Evolutionary conservation across 1,140 invertebrate species (phyloP), one percentile per base, ranked within the genome.

Genomic region (Pectinophora gossypiella): DNA sequence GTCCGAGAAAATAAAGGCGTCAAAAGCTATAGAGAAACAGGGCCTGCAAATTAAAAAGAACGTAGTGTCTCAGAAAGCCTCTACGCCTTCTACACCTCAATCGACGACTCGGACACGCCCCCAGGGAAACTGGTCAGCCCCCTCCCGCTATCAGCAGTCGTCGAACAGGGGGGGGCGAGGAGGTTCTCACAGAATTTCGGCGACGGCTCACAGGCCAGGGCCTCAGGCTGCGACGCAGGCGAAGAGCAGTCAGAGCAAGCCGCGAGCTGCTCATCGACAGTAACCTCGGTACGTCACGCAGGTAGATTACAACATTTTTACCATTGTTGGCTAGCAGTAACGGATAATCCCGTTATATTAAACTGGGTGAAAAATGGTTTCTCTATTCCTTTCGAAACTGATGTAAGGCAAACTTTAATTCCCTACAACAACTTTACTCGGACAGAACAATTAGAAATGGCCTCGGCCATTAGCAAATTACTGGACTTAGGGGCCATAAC

Each of bases 1-100:
- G 19, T 36, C 49, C 0, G 49, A 51, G 15, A 19, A 44, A 18
- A 43, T 51, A 5, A 51, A 51, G 36, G 13, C 49, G 13, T 42
- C 49, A 27, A 51, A 51, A 10, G 22, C 40, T 23, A 51, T 51
- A 7, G 38, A 42, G 6, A 43, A 19, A 19, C 38, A 40, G 7
- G 49, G 49, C 4, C 22, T 40, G 4, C 13, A 42, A 27, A 51
- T 51, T 16, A 50, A 50, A 23, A 38, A 38, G n/a, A 6, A 9
- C n/a, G 13, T 38, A 4, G 4, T 15, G 10, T 10, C 22, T 10
- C 44, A 19, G 12, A 19, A 23, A n/a, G 13, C 42, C 3, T 18
- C 20, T 7, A n/a, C 27, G 10, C 16, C 23, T 15, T 35, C 19
- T 15, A 36, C 10, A 10, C 13, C 27, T 7, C 27, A 18, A 19